phyloP scores from a whole-genome alignment of 2,888 invertebrate genomes.

The Sinhomidia bicolor region DNA sequence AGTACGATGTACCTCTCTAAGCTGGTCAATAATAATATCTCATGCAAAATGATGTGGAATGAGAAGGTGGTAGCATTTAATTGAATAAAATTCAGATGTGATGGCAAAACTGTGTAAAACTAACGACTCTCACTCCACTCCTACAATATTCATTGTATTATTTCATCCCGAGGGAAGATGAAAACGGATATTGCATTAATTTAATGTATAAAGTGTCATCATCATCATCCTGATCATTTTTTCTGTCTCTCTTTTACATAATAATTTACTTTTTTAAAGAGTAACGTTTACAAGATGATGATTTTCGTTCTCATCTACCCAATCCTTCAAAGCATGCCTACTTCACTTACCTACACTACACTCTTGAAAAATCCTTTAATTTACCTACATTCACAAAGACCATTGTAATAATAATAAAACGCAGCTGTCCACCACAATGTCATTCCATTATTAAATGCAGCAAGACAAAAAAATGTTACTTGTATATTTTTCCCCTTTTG shows the following conservation, averaged over 20 bases:
- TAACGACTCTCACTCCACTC: background rate
- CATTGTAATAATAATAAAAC: background rate
- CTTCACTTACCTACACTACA: background rate
- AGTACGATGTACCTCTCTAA: constrained; percentile 22
- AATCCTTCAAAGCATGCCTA: background rate
- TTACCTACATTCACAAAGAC: constrained; percentile 4
- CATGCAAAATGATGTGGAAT: constrained; percentile 2
- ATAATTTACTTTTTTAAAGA: constrained; percentile 29
- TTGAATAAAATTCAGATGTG: constrained; percentile 8
- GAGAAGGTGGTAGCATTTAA: constrained; percentile 18
- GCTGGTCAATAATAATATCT: constrained; percentile 49
- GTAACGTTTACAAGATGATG: background rate
- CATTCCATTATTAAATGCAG: constrained; percentile 40
- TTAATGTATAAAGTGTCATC: constrained; percentile 22
- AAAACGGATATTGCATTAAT: constrained; percentile 52
- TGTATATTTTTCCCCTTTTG: constrained; percentile 30
- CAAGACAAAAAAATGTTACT: constrained; percentile 37
- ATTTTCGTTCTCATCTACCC: constrained; percentile 10
- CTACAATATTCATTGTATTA: background rate
- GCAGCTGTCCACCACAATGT: constrained; percentile 56
- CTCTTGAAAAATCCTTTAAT: constrained; percentile 46
- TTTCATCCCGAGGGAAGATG: constrained; percentile 42
- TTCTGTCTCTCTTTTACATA: background rate
- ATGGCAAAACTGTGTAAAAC: background rate
- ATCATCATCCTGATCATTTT: background rate